Base-by-base conservation (phyloP, 2,113 vertebrate genomes). In the Osmerus mordax region DNA sequence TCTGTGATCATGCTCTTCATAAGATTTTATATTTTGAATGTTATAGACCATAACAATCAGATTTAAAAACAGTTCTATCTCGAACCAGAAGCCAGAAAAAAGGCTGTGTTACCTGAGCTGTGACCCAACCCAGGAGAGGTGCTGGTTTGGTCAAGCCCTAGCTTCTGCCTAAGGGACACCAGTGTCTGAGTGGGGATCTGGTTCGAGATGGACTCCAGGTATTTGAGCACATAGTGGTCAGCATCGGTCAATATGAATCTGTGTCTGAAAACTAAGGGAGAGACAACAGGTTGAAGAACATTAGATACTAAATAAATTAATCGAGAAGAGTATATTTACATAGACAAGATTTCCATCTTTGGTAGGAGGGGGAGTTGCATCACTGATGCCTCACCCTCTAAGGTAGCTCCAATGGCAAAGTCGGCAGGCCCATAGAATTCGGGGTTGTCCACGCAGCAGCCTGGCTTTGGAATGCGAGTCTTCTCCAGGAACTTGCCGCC, bases 351-450 rank as follows among this genome's bases (percentile, higher is more conserved):
- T 47, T 47, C 41, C 41, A 12, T 47, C 7, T 12, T 47, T 47
- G 32, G 32, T 36, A 47, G 41, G 41, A 47, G 41, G 9, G 7
- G 7, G 8, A 47, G 41, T 47, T 47, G 41, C 2, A 7, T 47
- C 60, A 62, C 23, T 29, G 25, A 62, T 29, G 16, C 29, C 81
- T 85, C 90, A 98, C 97, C 94, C 28, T 98, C 93, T 73, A 99
- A 75, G 15, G 86, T 90, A 52, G 94, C 86, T 68, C 95, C 95
- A 0, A 99, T 95, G 66, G 86, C 91, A 36, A 99, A 88, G 86
- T 99, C 97, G 8, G 89, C 87, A 3, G 96, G 94, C 11, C 89
- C 79, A 25, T 98, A 99, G 83, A 94, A 98, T 0, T 58, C 36
- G 0, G 92, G 90, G n/a, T 91, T 87, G 1, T 97, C 94, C 56